phyloP scores from a whole-genome alignment of 2,113 vertebrate species.

The Pterophyllum scalare region DNA sequence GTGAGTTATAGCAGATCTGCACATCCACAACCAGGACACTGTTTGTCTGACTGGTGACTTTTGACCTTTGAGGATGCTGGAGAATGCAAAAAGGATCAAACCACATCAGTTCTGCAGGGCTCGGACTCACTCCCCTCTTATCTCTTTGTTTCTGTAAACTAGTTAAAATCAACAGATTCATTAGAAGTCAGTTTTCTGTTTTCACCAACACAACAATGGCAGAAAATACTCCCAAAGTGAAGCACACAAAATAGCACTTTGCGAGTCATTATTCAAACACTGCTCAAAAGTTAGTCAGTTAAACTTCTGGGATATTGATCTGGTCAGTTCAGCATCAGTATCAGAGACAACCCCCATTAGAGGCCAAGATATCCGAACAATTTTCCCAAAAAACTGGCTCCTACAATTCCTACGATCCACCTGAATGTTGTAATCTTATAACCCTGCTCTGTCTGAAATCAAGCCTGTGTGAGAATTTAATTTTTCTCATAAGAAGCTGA shows the following conservation, averaged over 20 bases:
- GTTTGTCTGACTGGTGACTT: background rate
- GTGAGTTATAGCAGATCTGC: background rate
- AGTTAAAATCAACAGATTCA: background rate
- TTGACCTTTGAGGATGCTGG: slow-evolving; percentile 15
- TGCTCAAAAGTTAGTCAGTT: too few relatives aligned
- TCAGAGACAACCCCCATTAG: background rate
- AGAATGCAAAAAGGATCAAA: background rate
- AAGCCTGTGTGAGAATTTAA: too few relatives aligned
- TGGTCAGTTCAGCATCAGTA: too few relatives aligned
- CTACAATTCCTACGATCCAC: background rate
- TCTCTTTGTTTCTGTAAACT: background rate
- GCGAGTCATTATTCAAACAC: too few relatives aligned
- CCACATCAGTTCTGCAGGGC: too few relatives aligned
- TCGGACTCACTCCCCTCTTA: background rate
- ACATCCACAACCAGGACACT: background rate
- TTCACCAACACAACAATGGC: too few relatives aligned
- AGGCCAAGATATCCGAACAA: background rate
- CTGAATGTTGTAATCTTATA: background rate
- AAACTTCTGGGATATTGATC: too few relatives aligned
- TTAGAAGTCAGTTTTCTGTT: too few relatives aligned
- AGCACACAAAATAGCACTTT: too few relatives aligned
- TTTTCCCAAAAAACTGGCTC: fast-evolving
- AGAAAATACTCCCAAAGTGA: background rate
- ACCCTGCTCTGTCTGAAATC: fast-evolving
- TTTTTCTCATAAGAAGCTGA: too few relatives aligned